phyloP scores from a whole-genome alignment of 2,888 invertebrate genomes.

The Microplitis manilae region DNA sequence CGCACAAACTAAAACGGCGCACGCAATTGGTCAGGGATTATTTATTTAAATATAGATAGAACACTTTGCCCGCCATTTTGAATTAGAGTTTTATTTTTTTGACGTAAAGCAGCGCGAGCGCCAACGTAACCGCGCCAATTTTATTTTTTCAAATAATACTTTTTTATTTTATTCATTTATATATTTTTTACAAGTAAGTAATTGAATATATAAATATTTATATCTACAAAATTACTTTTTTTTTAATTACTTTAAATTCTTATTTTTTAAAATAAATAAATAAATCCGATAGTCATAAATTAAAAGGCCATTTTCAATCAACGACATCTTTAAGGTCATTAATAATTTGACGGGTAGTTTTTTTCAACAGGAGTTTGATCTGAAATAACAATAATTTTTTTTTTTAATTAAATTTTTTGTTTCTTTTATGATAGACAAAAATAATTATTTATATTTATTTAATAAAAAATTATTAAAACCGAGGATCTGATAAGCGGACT shows the following conservation, averaged over 20 bases:
- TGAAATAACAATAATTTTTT: not conserved
- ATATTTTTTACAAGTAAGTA: not conserved
- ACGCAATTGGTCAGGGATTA: slow-evolving; percentile 15
- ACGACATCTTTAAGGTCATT: not conserved
- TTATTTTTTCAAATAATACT: not conserved
- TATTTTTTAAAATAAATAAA: not conserved
- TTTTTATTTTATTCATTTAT: not conserved
- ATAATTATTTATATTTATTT: not conserved
- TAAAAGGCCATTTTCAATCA: not conserved
- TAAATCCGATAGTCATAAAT: not conserved
- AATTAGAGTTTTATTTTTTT: not conserved
- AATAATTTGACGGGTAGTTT: not conserved
- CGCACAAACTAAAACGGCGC: slow-evolving; percentile 25
- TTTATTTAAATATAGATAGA: slow-evolving; percentile 17
- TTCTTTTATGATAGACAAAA: not conserved
- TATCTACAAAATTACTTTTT: not conserved
- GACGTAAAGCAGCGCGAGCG: not conserved
- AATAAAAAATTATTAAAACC: not conserved
- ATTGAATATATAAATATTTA: not conserved
- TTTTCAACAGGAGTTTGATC: not conserved
- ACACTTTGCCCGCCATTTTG: slow-evolving; percentile 6
- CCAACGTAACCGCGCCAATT: not conserved
- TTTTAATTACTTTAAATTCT: not conserved
- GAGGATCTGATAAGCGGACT: not conserved
- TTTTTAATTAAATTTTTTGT: not conserved